Conservation (phyloP, 2,888 invertebrate species). For the Heteromurus nitidus region DNA sequence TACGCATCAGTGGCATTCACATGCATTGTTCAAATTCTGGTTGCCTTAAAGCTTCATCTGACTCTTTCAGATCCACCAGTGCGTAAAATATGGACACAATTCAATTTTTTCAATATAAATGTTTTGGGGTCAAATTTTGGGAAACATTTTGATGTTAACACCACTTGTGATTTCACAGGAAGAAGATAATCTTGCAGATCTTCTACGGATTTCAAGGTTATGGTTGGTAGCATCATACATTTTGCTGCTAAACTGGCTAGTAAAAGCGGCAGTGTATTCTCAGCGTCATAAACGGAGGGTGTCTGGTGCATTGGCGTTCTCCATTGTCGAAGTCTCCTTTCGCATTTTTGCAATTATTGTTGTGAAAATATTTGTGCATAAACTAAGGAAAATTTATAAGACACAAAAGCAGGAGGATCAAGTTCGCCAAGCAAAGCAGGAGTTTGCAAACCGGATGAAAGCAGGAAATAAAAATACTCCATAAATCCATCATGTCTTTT, state of each 20-base stretch:
- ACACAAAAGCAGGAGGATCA: not conserved
- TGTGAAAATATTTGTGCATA: constrained; percentile 17
- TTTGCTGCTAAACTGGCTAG: constrained; percentile 30
- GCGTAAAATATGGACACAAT: not conserved
- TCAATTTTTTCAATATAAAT: not conserved
- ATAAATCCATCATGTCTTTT: not conserved
- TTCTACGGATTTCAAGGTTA: constrained; percentile 8
- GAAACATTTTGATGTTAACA: not conserved
- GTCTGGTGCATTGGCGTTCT: constrained; percentile 29
- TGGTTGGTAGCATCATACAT: constrained; percentile 39
- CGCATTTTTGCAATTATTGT: constrained; percentile 3
- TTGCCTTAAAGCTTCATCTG: constrained; percentile 34
- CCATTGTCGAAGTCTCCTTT: constrained; percentile 30
- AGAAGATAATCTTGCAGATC: not conserved
- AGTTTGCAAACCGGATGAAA: not conserved
- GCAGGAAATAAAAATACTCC: not conserved
- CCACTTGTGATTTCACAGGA: not conserved
- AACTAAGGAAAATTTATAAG: constrained; percentile 10
- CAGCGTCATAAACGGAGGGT: constrained; percentile 5
- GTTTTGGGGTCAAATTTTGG: not conserved
- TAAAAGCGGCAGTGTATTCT: constrained; percentile 39
- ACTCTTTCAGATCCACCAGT: constrained; percentile 14
- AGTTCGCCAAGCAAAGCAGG: not conserved
- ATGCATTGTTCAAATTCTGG: constrained; percentile 9
- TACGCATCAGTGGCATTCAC: constrained; percentile 19